Evolutionary conservation across 2,113 vertebrate species (phyloP).

Genomic region (Camarhynchus parvulus): DNA sequence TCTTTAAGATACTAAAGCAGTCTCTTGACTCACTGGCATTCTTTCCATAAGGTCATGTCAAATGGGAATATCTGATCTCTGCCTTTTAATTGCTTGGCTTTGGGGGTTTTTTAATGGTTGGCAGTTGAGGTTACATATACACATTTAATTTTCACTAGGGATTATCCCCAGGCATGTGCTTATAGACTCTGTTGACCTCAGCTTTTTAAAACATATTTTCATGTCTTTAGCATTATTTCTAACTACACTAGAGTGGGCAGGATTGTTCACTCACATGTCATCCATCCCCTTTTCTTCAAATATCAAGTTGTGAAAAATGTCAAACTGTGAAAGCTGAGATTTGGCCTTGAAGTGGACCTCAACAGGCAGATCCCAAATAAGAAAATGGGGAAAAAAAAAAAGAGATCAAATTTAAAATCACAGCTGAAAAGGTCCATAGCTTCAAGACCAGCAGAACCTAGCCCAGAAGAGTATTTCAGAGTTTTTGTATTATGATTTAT

Average conservation of each 20-base stretch:
- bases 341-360: neutral
- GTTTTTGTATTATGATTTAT: neutral
- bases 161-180: neutral
- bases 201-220: neutral
- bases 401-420: neutral
- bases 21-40: neutral
- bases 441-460: neutral
- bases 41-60: neutral
- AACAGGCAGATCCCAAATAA: neutral
- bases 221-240: neutral
- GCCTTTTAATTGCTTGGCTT: conserved; percentile 11
- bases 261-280: neutral
- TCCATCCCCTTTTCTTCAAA: neutral
- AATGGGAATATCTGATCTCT: neutral
- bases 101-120: neutral
- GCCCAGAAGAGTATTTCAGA: neutral
- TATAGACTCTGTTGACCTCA: neutral
- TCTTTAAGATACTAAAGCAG: neutral
- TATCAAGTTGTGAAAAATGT: neutral
- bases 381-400: neutral
- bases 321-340: neutral
- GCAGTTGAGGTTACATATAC: neutral
- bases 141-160: neutral
- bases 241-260: neutral
- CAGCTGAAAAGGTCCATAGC: neutral